Evolutionary conservation across 2,113 vertebrate species (phyloP).

Genomic region (Myiopsitta monachus): DNA sequence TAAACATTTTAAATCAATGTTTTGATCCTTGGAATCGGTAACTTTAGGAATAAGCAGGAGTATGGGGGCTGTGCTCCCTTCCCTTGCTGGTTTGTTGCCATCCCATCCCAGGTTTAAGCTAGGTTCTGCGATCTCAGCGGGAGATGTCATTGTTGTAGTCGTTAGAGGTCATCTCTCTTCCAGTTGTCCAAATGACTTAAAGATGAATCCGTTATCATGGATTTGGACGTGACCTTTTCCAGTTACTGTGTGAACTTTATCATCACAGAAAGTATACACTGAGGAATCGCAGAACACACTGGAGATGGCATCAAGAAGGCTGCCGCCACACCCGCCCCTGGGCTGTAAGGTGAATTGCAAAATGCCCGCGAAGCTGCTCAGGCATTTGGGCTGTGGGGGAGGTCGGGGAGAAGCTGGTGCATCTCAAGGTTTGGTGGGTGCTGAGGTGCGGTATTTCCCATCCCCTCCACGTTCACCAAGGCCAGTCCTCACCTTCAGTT

Average conservation of each 20-base stretch:
- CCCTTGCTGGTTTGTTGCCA: background rate
- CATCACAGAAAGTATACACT: background rate
- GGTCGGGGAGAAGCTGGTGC: background rate
- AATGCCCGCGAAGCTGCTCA: accelerated
- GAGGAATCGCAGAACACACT: background rate
- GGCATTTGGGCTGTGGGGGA: background rate
- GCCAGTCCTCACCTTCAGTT: background rate
- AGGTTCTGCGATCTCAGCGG: accelerated
- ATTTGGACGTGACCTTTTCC: background rate
- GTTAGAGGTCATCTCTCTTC: background rate
- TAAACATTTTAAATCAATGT: background rate
- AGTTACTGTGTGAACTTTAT: background rate
- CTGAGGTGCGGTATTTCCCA: background rate
- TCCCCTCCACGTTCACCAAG: accelerated
- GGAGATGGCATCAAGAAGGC: background rate
- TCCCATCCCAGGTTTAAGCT: background rate
- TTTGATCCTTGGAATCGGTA: background rate
- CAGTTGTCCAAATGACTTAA: background rate
- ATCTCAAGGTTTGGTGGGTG: background rate
- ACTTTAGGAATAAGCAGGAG: background rate
- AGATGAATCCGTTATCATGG: accelerated
- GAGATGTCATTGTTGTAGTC: background rate
- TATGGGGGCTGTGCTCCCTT: background rate
- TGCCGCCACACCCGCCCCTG: background rate
- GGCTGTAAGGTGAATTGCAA: background rate